A percentile compares a stretch with the other conserved stretches of the same genome.
Conservation (phyloP, 1,140 invertebrate genomes). For the Drosophila baimaii region DNA sequence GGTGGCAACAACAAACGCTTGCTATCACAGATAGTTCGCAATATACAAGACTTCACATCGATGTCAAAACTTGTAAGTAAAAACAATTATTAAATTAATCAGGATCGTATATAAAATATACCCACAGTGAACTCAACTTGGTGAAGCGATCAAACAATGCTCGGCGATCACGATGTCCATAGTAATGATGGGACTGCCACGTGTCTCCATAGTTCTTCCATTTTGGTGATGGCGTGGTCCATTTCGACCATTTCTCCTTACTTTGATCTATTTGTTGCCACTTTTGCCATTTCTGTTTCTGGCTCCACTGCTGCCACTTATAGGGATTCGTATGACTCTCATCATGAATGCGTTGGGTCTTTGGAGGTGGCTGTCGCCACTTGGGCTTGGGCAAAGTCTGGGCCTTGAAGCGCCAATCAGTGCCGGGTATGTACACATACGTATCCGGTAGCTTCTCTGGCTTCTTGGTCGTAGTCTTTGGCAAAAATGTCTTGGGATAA, state of each 20-base stretch:
- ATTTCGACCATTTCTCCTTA: conserved; percentile 47
- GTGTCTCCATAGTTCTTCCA: conserved; percentile 30
- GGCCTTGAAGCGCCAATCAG: conserved; percentile 71
- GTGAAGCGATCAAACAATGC: conserved; percentile 64
- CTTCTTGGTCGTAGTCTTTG: conserved; percentile 58
- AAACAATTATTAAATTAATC: not conserved
- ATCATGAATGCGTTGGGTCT: conserved; percentile 66
- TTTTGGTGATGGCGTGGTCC: conserved; percentile 41
- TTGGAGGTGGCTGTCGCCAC: conserved; percentile 27
- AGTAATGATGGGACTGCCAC: conserved; percentile 37
- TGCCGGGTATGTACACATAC: conserved; percentile 68
- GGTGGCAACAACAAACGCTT: conserved; percentile 72
- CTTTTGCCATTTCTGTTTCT: conserved; percentile 38
- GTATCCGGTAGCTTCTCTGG: conserved; percentile 45
- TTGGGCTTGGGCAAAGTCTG: conserved; percentile 67
- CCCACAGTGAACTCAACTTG: conserved; percentile 62
- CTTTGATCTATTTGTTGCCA: not conserved
- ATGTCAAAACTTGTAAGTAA: conserved; percentile 53
- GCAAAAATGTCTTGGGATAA: conserved; percentile 65
- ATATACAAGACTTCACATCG: conserved; percentile 74
- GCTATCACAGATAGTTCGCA: conserved; percentile 71
- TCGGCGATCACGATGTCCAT: conserved; percentile 69
- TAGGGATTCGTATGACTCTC: conserved; percentile 41
- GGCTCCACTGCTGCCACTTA: conserved; percentile 62
- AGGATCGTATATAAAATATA: not conserved